Percentiles rank a stretch among this genome's conserved stretches.
Evolutionary conservation across 1,140 invertebrate species (phyloP).

Genomic region (Diorhabda elongata): DNA sequence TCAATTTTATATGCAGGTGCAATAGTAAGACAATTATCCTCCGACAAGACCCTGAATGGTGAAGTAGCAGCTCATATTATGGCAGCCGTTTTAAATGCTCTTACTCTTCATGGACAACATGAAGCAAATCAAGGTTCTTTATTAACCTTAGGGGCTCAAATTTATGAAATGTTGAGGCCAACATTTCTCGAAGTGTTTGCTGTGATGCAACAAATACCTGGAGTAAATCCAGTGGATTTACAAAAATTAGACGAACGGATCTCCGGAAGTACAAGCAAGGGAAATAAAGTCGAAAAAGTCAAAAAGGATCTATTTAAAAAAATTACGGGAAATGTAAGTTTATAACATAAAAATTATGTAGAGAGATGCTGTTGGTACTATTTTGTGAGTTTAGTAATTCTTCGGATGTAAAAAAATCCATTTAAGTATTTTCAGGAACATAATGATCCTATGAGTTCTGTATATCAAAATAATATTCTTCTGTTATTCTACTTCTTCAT

Average conservation of each 20-base stretch:
- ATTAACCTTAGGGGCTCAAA: slow-evolving; percentile 66
- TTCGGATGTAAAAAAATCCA: too few species aligned
- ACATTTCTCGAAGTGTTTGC: slow-evolving; percentile 64
- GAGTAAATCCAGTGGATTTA: slow-evolving; percentile 69
- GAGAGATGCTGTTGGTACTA: too few species aligned
- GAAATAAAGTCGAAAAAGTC: slow-evolving; percentile 78
- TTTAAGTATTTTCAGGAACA: too few species aligned
- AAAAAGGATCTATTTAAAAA: slow-evolving; percentile 89
- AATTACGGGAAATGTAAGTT: slow-evolving; percentile 69
- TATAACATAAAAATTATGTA: not conserved
- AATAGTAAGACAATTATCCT: slow-evolving; percentile 49
- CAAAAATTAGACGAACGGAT: slow-evolving; percentile 83
- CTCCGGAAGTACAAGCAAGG: slow-evolving; percentile 61
- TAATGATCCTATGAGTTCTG: too few species aligned
- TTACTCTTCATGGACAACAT: slow-evolving; percentile 78
- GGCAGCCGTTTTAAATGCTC: slow-evolving; percentile 67
- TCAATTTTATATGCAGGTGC: slow-evolving; percentile 16
- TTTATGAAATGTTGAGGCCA: slow-evolving; percentile 77
- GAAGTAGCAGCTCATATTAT: slow-evolving; percentile 67
- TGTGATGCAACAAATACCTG: slow-evolving; percentile 72
- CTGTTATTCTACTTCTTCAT: too few species aligned
- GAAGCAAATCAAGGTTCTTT: slow-evolving; percentile 73
- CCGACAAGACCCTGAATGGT: slow-evolving; percentile 58
- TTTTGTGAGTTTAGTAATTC: too few species aligned
- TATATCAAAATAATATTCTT: too few species aligned